These are phyloP conservation scores for Cyanoliseus patagonus DNA, from an alignment of 2,113 vertebrate species.

Conservation along the genomic window DNA sequence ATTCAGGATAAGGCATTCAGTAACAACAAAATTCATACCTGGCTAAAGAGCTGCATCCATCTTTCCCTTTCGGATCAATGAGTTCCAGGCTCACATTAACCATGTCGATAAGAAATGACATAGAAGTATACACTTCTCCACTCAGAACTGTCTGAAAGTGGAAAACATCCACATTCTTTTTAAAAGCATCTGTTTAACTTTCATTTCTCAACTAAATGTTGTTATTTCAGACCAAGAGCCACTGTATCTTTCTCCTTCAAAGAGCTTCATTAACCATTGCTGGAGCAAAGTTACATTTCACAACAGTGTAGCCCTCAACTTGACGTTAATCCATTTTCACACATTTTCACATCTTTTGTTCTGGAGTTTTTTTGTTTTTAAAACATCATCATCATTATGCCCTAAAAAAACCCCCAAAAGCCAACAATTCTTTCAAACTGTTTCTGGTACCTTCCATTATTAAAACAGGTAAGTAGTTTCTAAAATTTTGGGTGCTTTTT, in stretches of 20 bases:
- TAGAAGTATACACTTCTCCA: constrained; percentile 90
- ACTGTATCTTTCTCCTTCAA: background rate
- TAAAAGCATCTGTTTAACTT: background rate
- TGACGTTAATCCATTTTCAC: background rate
- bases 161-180: background rate
- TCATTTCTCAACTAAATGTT: background rate
- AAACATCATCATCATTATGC: background rate
- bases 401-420: background rate
- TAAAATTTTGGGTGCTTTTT: background rate
- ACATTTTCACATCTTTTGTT: too few species aligned
- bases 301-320: background rate
- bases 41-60: constrained; percentile 82
- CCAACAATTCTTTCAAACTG: background rate
- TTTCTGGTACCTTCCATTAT: background rate
- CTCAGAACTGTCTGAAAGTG: constrained; percentile 89
- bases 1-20: background rate
- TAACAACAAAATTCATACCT: background rate
- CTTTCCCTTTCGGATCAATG: constrained; percentile 77
- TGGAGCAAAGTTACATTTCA: background rate
- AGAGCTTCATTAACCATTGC: background rate
- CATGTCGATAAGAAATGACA: constrained; percentile 94
- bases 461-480: background rate
- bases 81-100: constrained; percentile 95
- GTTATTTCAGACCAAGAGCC: background rate
- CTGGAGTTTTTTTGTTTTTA: background rate